Conservation (phyloP, 2,888 invertebrate species). For the Iphiclides podalirius region DNA sequence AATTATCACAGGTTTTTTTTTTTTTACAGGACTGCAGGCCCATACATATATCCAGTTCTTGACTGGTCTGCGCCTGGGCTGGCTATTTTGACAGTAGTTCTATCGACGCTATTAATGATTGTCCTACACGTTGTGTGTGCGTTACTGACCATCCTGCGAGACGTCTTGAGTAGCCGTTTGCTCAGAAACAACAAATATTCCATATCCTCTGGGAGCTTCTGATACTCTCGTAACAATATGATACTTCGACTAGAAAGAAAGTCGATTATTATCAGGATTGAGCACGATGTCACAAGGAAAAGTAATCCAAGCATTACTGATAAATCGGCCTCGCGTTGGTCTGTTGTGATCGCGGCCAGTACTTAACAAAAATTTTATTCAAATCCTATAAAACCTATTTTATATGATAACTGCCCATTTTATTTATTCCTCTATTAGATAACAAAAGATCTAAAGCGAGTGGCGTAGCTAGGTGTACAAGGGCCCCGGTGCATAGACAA, state of each 20-base stretch:
- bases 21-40: conserved; percentile 77
- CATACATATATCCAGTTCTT: conserved; percentile 86
- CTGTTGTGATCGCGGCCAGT: no score
- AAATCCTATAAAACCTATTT: no score
- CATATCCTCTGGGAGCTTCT: conserved; percentile 1
- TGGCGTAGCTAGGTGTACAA: no score
- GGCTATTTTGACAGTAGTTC: conserved; percentile 78
- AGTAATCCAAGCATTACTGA: no score
- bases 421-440: no score
- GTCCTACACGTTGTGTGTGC: conserved; percentile 81
- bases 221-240: not conserved
- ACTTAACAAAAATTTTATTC: no score
- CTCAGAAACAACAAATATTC: conserved; percentile 33
- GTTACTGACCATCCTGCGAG: conserved; percentile 71
- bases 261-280: not conserved
- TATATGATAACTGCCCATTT: no score
- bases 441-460: no score
- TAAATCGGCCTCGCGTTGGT: not conserved
- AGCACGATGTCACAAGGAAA: no score
- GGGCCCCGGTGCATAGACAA: no score
- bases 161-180: conserved; percentile 42
- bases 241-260: not conserved
- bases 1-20: no score
- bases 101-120: conserved; percentile 80
- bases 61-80: conserved; percentile 85